Evolutionary conservation across 2,888 invertebrate species (phyloP), one percentile per base, ranked within the genome.

Genomic region (Patella pellucida): DNA sequence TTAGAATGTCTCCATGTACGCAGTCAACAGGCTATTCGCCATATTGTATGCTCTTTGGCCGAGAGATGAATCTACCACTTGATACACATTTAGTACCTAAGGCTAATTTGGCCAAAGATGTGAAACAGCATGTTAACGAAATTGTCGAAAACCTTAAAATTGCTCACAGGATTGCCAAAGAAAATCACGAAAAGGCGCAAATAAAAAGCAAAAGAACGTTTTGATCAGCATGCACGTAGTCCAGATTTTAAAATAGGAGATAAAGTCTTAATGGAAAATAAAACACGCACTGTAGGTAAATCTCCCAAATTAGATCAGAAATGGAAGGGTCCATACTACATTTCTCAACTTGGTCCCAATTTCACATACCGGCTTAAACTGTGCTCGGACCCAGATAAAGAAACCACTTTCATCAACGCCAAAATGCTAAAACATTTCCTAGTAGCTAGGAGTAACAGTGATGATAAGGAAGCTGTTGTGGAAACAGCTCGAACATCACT

Each of bases 391-490:
- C 54, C 75, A 27, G 67, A 69, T 23, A 41, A 27, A 70, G 69
- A 75, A n/a, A 75, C 71, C n/a, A 68, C 72, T n/a, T 19, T 78
- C 52, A 73, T 76, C 27, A 76, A 78, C 76, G 78, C 76, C n/a
- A 15, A 68, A n/a, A 51, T 72, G 4, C 67, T 78, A 9, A 78
- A 67, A 71, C 5, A 12, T 9, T 74, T 74, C 41, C 1, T n/a
- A n/a, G 1, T 12, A 52, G 11, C 52, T 12, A 9, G 11, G 15
- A 15, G 15, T 52, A 52, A 52, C 9, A 52, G 15, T 52, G 52
- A 52, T 52, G 52, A 52, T 12, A n/a, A n/a, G n/a, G n/a, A n/a
- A n/a, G n/a, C n/a, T n/a, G n/a, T n/a, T n/a, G n/a, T n/a, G n/a
- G n/a, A 52, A 52, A 52, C 9, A 9, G 52, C 9, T 52, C 9